Percentiles rank a stretch among this genome's conserved stretches.
Evolutionary conservation across 2,113 vertebrate species (phyloP).

Genomic region (Prunella himalayana): DNA sequence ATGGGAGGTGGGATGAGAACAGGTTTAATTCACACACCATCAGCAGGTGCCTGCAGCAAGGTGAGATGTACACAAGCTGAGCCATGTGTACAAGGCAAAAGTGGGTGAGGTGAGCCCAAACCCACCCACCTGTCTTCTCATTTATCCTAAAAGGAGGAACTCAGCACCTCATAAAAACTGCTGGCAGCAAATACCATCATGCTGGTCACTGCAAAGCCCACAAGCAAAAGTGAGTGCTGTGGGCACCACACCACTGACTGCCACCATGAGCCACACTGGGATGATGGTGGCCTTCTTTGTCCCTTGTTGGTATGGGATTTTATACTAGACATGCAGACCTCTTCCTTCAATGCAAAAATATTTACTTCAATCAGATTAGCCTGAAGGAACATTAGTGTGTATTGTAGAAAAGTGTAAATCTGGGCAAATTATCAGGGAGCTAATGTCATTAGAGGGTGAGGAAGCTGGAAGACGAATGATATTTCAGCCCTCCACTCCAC

Average conservation of each 20-base stretch:
- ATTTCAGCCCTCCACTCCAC: neutral
- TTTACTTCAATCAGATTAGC: neutral
- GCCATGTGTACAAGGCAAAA: neutral
- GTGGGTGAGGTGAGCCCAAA: neutral
- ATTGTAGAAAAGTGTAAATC: neutral
- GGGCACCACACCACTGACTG: accelerated
- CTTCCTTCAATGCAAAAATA: neutral
- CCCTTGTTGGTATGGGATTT: neutral
- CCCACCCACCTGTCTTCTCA: accelerated
- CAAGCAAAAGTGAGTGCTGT: neutral
- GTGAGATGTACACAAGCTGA: neutral
- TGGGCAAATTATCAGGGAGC: neutral
- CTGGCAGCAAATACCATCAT: neutral
- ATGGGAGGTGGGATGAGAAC: neutral
- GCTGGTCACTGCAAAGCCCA: neutral
- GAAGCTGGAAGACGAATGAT: neutral
- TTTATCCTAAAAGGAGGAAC: neutral
- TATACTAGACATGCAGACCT: neutral
- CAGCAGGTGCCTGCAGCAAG: accelerated
- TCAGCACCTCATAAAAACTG: neutral
- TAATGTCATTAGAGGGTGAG: neutral
- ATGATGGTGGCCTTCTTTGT: neutral
- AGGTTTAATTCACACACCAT: neutral
- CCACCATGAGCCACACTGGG: accelerated
- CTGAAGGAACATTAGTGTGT: neutral